Conservation (phyloP, 2,888 invertebrate species). For the Blastobasis lacticolella region DNA sequence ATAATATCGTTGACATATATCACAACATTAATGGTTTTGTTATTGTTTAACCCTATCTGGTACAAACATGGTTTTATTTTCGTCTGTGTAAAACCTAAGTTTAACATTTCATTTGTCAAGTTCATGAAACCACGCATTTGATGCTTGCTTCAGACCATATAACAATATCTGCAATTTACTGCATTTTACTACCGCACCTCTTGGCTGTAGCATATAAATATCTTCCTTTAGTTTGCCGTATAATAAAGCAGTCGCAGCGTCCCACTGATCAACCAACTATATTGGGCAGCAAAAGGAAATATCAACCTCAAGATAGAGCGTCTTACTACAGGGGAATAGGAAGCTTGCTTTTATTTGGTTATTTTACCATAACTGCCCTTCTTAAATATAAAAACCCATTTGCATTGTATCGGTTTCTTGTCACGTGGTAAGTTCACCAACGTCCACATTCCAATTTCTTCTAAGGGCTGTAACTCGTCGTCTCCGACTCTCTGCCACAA, state of each 20-base stretch:
- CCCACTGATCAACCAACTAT: slow-evolving; percentile 4
- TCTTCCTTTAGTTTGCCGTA: background rate
- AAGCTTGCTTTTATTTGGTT: no score
- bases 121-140: slow-evolving; percentile 1
- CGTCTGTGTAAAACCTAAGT: slow-evolving; percentile 2
- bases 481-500: no score
- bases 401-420: no score
- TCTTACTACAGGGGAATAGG: slow-evolving; percentile 2
- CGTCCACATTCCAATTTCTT: no score
- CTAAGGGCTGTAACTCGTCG: no score
- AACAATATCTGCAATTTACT: slow-evolving; percentile 2
- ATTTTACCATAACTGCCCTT: no score
- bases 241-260: background rate
- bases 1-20: no score
- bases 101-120: slow-evolving; percentile 1
- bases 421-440: no score
- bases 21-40: no score
- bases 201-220: background rate
- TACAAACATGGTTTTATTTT: background rate
- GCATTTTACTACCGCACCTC: background rate
- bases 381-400: no score
- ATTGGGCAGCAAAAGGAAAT: slow-evolving; percentile 1
- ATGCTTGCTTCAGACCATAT: slow-evolving; percentile 5
- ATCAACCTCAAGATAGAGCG: background rate
- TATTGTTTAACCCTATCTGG: background rate